Conservation (phyloP, 2,113 vertebrate species). For the Psittacara wagleri region DNA sequence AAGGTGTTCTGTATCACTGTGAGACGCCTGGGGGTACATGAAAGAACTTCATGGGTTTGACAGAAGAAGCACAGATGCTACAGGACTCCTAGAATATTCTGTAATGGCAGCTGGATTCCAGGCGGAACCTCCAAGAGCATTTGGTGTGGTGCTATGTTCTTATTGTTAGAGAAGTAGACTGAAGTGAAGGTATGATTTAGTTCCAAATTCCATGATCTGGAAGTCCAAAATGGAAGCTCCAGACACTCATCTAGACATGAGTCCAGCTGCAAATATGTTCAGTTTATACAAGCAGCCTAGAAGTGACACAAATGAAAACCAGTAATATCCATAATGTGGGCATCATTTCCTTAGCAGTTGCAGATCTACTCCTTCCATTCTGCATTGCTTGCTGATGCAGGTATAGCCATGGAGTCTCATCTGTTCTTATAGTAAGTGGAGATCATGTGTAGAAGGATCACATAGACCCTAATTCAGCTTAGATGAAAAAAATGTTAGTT, state of each 20-base stretch:
- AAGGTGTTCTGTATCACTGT: neutral
- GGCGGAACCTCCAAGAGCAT: neutral
- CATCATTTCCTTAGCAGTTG: neutral
- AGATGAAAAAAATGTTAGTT: neutral
- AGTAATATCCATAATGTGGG: too few species aligned
- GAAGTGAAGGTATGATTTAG: neutral
- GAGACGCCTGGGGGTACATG: neutral
- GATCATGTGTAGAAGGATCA: neutral
- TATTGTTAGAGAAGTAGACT: neutral
- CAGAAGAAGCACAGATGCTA: neutral
- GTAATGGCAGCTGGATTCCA: neutral
- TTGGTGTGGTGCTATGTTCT: neutral
- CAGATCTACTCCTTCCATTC: neutral
- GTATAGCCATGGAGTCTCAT: neutral
- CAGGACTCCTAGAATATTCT: neutral
- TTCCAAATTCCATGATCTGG: neutral
- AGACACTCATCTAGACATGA: neutral
- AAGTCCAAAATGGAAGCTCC: neutral
- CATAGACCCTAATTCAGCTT: neutral
- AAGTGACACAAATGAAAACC: neutral
- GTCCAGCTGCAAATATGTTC: neutral
- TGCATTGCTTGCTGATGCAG: neutral
- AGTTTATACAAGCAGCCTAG: neutral
- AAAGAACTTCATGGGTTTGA: neutral
- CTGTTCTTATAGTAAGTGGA: neutral